Evolutionary conservation across 2,797 vertebrate genomes (phyloP).

Genomic region (Hoplostethus mediterraneus): DNA sequence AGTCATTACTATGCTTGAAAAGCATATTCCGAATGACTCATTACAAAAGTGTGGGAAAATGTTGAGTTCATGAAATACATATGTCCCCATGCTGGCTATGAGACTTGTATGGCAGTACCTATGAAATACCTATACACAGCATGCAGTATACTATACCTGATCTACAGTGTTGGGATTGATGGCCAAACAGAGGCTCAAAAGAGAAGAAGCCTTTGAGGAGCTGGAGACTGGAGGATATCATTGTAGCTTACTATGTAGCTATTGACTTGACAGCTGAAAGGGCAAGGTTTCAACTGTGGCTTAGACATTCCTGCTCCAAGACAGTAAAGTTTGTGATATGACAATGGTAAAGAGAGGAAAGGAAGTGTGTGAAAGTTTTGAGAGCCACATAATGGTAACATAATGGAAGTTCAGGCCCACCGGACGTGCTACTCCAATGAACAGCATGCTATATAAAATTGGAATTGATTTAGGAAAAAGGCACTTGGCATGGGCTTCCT

Average conservation of each 20-base stretch:
- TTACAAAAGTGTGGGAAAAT: constrained; percentile 1
- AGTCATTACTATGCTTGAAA: background rate
- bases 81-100: background rate
- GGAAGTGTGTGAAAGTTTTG: constrained; percentile 24
- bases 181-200: constrained; percentile 13
- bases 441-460: constrained; percentile 26
- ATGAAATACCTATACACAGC: constrained; percentile 2
- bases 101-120: background rate
- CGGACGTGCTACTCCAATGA: constrained; percentile 27
- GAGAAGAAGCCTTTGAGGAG: constrained; percentile 3
- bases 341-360: constrained; percentile 19
- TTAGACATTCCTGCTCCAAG: constrained; percentile 2
- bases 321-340: constrained; percentile 12
- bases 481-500: constrained; percentile 37
- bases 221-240: constrained; percentile 33
- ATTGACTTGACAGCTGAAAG: constrained; percentile 35
- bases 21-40: constrained; percentile 6
- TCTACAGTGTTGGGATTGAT: background rate
- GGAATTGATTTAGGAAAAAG: constrained; percentile 40
- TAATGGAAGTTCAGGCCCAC: constrained; percentile 14
- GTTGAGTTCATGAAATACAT: constrained; percentile 14
- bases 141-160: background rate
- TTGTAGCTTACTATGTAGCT: constrained; percentile 18
- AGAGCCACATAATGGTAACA: constrained; percentile 23
- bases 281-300: constrained; percentile 19